Evolutionary conservation across 1,140 invertebrate species (phyloP).

Genomic region (Drosophila obscura): DNA sequence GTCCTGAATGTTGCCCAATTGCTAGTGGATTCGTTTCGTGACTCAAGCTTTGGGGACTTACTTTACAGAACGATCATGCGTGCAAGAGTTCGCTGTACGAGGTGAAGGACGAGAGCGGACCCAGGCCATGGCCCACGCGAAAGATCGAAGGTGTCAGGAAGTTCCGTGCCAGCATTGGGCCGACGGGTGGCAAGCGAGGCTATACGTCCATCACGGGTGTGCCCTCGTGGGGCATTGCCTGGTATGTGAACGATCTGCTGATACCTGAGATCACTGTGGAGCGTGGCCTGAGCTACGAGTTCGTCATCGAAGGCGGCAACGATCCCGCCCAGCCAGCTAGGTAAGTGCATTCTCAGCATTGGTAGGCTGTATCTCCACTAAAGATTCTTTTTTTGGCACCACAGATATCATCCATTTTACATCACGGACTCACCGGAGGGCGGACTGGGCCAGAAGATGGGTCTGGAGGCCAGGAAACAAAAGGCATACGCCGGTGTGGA

Average conservation of each 20-base stretch:
- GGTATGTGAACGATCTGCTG: conserved; percentile 96
- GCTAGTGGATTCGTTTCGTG: neutral
- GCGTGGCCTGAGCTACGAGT: conserved; percentile 94
- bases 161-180: conserved; percentile 92
- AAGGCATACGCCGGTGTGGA: conserved; percentile 92
- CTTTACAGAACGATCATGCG: conserved; percentile 72
- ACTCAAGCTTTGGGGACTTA: too few relatives aligned
- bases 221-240: conserved; percentile 94
- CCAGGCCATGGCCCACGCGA: conserved; percentile 88
- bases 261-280: conserved; percentile 96
- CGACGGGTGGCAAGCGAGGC: conserved; percentile 91
- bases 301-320: conserved; percentile 92
- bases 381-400: neutral
- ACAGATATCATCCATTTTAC: conserved; percentile 96
- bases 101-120: conserved; percentile 84
- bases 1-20: neutral
- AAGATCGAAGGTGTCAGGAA: conserved; percentile 84
- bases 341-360: conserved; percentile 65
- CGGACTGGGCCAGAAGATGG: conserved; percentile 91
- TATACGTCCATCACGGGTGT: conserved; percentile 92
- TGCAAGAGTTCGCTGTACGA: conserved; percentile 83
- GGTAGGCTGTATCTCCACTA: neutral
- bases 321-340: conserved; percentile 88
- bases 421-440: conserved; percentile 94
- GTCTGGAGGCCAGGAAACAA: conserved; percentile 88